Evolutionary conservation across 1,140 invertebrate genomes (phyloP), one percentile per base, ranked within the genome.

Genomic region (Ceratina australensis): DNA sequence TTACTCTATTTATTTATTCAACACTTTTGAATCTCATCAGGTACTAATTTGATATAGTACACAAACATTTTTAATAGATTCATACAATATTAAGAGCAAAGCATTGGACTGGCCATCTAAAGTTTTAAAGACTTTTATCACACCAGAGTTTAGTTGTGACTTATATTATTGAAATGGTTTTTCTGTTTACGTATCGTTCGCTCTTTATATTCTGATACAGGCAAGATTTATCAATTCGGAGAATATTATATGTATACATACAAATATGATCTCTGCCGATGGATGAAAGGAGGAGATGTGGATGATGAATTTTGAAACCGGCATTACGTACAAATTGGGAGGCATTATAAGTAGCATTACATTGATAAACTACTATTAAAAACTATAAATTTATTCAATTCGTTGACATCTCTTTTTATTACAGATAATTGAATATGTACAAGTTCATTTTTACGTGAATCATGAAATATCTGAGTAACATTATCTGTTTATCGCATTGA

Each of bases 1-100:
- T 78, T 84, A 67, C 52, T 80, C 49, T 47, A 26, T 56, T 85
- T 85, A 85, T 85, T 85, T 85, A 85, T 85, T 85, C 82, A 61
- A 64, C 15, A 72, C 50, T 72, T 72, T 80, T 61, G 56, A 83
- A 80, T 83, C 73, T 80, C 54, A 61, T 5, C 26, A n/a, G 64
- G 54, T 72, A 71, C 24, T 54, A 16, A 54, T 56, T 24, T 15
- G 10, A 20, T 49, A 47, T 72, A 13, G n/a, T 77, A 42, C 24
- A 20, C 16, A n/a, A 18, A 26, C 28, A 7, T 73, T 80, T 83
- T 68, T 24, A 59, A 18, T 83, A 65, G 65, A 47, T 80, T 65
- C 15, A 18, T 80, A 57, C 26, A 28, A 73, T 15, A 22, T 59
- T 57, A 42, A 12, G 69, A 13, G 24, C 10, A 28, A 75, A 60